Evolutionary conservation across 37 sponge, comb jelly and placozoan genomes (phyloP).

Genomic region (Ianthella basta): DNA sequence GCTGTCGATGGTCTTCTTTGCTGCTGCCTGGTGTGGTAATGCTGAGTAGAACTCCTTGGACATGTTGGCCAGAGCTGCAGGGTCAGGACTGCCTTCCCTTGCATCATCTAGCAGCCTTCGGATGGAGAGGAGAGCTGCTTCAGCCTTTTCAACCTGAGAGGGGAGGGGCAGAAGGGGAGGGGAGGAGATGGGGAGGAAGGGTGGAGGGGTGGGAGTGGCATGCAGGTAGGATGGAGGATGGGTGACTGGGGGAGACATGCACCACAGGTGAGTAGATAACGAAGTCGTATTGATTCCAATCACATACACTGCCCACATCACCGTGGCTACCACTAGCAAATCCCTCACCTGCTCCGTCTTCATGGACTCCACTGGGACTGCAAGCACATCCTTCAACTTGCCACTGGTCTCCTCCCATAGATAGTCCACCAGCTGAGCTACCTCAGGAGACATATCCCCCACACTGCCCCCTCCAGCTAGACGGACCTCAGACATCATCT

Average conservation of each 20-base stretch:
- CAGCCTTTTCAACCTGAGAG: conserved; percentile 74
- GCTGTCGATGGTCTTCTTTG: conserved; percentile 41
- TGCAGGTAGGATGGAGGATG: no score
- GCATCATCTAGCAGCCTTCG: conserved; percentile 55
- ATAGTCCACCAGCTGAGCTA: conserved; percentile 72
- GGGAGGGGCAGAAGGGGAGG: background rate
- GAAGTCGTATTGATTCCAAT: no score
- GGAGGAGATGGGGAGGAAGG: background rate
- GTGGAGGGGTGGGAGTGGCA: no score
- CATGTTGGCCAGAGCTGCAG: conserved; percentile 33
- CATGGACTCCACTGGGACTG: conserved; percentile 68
- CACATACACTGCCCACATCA: no score
- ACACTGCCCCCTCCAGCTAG: conserved; percentile 16
- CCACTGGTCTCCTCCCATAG: conserved; percentile 85
- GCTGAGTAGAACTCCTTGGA: conserved; percentile 76
- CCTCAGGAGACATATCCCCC: conserved; percentile 42
- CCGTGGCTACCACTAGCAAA: background rate
- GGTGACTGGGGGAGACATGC: no score
- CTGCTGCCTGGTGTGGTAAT: conserved; percentile 70
- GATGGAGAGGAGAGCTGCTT: conserved; percentile 78
- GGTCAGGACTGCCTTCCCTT: background rate
- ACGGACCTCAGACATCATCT: conserved; percentile 66
- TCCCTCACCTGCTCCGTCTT: conserved; percentile 64
- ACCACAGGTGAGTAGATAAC: no score
- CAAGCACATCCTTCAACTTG: conserved; percentile 71